Evolutionary conservation across 2,113 vertebrate genomes (phyloP).

Genomic region (Damaliscus lunatus): DNA sequence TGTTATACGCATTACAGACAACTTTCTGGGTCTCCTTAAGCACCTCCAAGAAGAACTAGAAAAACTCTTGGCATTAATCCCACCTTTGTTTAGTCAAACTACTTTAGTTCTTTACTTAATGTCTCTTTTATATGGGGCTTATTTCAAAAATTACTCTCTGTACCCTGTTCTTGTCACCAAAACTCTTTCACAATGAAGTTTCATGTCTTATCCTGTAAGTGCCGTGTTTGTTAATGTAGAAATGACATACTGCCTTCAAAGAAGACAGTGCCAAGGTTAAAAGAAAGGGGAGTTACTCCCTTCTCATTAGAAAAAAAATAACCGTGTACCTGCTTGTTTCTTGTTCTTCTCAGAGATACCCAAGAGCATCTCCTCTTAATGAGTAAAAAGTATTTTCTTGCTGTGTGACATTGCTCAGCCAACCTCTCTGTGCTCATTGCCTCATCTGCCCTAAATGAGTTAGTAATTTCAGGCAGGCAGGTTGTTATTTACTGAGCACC

Average conservation of each 20-base stretch:
- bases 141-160: background rate
- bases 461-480: background rate
- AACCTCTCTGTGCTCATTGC: background rate
- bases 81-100: background rate
- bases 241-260: background rate
- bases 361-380: background rate
- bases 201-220: background rate
- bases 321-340: background rate
- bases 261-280: background rate
- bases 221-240: background rate
- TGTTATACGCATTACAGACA: rapidly evolving
- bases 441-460: background rate
- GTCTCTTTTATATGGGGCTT: background rate
- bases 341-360: background rate
- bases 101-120: background rate
- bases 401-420: background rate
- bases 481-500: background rate
- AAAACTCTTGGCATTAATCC: background rate
- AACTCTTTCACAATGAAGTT: background rate
- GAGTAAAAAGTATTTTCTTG: background rate
- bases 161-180: background rate
- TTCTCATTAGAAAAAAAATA: background rate
- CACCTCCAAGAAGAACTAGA: background rate
- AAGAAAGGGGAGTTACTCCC: background rate
- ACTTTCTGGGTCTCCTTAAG: background rate